These are phyloP conservation scores for Casuarius casuarius DNA, from an alignment of 2,113 vertebrate genomes.

Conservation along the genomic window DNA sequence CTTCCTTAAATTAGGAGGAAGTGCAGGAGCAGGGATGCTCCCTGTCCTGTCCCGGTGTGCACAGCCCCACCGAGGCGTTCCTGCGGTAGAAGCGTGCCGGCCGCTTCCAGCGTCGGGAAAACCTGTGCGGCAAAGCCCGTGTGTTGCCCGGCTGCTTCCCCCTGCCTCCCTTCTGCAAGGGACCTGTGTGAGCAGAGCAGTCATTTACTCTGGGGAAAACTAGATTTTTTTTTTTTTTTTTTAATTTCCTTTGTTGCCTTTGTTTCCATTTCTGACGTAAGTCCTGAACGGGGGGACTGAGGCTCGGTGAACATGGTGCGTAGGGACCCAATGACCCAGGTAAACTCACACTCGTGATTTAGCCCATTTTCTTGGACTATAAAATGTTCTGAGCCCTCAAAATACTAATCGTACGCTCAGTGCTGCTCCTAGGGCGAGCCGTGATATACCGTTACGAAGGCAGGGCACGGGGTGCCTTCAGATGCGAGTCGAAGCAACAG, in stretches of 20 bases:
- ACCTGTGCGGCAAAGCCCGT: no score
- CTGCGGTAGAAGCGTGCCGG: background rate
- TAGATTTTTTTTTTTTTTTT: background rate
- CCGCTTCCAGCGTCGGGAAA: background rate
- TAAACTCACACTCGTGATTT: rapidly evolving
- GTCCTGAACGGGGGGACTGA: no score
- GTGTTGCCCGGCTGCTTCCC: no score
- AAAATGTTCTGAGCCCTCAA: rapidly evolving
- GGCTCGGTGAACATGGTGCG: background rate
- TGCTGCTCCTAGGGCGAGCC: rapidly evolving
- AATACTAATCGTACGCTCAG: rapidly evolving
- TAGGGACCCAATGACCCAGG: rapidly evolving
- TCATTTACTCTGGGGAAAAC: background rate
- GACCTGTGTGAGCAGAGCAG: background rate
- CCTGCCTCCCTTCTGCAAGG: background rate
- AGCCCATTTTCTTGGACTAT: rapidly evolving
- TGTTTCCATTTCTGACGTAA: no score
- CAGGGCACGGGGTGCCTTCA: rapidly evolving
- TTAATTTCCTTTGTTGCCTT: no score
- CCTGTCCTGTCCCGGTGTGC: background rate
- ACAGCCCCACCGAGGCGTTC: background rate
- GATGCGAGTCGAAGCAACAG: background rate
- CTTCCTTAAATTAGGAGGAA: no score
- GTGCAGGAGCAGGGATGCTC: background rate
- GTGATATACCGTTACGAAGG: rapidly evolving